Base-by-base conservation (phyloP, 2,888 invertebrate genomes). In the Noctua janthina region DNA sequence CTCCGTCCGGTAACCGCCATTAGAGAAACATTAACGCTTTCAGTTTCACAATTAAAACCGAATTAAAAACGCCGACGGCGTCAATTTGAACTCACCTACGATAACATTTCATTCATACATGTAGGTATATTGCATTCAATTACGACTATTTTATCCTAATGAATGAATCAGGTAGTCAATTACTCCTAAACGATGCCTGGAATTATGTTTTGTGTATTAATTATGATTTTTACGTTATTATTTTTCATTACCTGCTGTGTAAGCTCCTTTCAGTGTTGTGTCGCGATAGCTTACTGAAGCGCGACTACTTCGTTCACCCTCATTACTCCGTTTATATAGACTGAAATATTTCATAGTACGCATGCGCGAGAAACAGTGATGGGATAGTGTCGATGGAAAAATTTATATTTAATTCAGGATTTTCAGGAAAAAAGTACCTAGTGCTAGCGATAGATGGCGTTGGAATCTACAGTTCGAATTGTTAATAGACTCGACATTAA, bases 321-420 rank as follows among this genome's bases (percentile, higher is more conserved):
- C 79, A 29, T 49, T 64, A 73, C 71, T 78, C 46, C 20, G n/a
- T 81, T 89, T 89, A 85, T 89, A 87, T 80, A 79, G 29, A n/a
- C 29, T 71, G 35, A 66, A 2, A 2, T 75, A 54, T 59, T n/a
- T 51, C 5, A 15, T 3, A 72, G 17, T 83, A 84, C 94, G 94
- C 95, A 92, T 93, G 95, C 93, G 95, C 84, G 1, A 66, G 67
- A 29, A 79, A 29, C 90, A 94, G 92, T 84, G 93, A 87, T 74
- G 92, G 76, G 88, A 78, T 68, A 69, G 54, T 87, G 90, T 93
- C 94, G 90, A 90, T 88, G 76, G 39, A 4, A 1, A 11, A 74
- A 51, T 78, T 59, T 51, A 23, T 43, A 62, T 76, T 56, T 35
- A 70, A 20, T 51, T 49, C 15, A 7, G 0, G 5, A 29, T 29